These are phyloP conservation scores for Rhopilema esculentum DNA, from an alignment of 30 jellyfish, hydroid and myxozoan species.

Conservation along the genomic window DNA sequence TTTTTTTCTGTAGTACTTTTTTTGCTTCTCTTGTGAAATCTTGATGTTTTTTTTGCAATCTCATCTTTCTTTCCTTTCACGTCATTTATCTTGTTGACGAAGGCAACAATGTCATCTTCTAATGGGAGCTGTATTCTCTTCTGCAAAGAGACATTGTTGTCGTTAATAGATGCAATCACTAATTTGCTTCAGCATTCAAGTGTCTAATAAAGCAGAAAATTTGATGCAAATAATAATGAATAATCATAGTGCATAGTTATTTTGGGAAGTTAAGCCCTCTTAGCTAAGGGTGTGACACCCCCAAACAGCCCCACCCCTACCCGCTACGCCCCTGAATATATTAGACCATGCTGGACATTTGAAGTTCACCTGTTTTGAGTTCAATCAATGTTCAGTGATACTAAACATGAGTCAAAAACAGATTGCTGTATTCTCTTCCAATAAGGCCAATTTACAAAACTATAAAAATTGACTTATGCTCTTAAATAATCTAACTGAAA, in stretches of 20 bases:
- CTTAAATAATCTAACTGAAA: neutral
- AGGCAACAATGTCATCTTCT: neutral
- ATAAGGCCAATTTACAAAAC: neutral
- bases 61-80: neutral
- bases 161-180: neutral
- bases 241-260: neutral
- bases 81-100: neutral
- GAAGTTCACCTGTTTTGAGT: neutral
- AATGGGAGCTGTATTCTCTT: constrained; percentile 9
- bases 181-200: neutral
- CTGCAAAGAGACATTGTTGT: neutral
- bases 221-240: neutral
- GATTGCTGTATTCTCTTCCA: neutral
- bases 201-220: neutral
- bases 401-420: neutral
- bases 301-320: neutral
- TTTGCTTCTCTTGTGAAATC: constrained; percentile 22
- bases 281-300: neutral
- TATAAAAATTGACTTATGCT: too few species aligned
- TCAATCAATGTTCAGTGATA: neutral
- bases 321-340: neutral
- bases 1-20: constrained; percentile 11
- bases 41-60: constrained; percentile 13
- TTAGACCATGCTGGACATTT: neutral
- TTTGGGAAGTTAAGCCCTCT: neutral